Evolutionary conservation across 2,888 invertebrate genomes (phyloP).

Genomic region (Acronicta psi): DNA sequence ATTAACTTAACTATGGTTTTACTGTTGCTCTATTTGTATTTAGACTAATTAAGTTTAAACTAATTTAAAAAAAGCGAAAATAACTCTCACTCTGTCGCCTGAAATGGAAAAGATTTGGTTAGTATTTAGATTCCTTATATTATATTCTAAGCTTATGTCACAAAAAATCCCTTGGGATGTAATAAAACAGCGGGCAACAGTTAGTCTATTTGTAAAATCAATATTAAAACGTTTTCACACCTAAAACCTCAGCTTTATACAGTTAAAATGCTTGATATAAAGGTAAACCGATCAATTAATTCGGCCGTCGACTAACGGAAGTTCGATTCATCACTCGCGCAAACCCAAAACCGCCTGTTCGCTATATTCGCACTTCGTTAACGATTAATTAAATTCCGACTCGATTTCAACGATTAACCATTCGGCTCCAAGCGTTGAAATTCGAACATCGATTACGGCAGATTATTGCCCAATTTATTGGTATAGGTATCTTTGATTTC

Average conservation of each 20-base stretch:
- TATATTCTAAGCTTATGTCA: too few species aligned
- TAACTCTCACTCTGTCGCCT: too few species aligned
- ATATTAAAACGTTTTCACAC: too few species aligned
- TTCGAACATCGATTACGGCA: conserved; percentile 2
- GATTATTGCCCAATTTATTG: conserved; percentile 16
- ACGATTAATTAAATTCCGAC: conserved; percentile 62
- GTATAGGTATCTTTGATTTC: not conserved
- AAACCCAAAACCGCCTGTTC: conserved; percentile 9
- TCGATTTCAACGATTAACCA: conserved; percentile 44
- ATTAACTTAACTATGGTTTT: too few species aligned
- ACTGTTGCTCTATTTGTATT: too few species aligned
- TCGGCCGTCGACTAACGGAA: conserved; percentile 13
- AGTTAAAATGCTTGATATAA: conserved; percentile 29
- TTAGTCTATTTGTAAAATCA: too few species aligned
- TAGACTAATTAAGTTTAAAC: too few species aligned
- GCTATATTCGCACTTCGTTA: conserved; percentile 50
- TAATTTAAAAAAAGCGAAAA: too few species aligned
- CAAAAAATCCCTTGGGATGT: too few species aligned
- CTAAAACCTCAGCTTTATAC: not conserved
- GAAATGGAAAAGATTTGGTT: too few species aligned
- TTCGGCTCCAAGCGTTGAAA: conserved; percentile 22
- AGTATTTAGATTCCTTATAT: too few species aligned
- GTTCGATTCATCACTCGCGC: conserved; percentile 43
- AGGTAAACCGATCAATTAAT: conserved; percentile 44
- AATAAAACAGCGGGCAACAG: too few species aligned